Percentiles rank a stretch among this genome's conserved stretches.
phyloP scores from a whole-genome alignment of 1,140 invertebrate species.

The Heliothis virescens region DNA sequence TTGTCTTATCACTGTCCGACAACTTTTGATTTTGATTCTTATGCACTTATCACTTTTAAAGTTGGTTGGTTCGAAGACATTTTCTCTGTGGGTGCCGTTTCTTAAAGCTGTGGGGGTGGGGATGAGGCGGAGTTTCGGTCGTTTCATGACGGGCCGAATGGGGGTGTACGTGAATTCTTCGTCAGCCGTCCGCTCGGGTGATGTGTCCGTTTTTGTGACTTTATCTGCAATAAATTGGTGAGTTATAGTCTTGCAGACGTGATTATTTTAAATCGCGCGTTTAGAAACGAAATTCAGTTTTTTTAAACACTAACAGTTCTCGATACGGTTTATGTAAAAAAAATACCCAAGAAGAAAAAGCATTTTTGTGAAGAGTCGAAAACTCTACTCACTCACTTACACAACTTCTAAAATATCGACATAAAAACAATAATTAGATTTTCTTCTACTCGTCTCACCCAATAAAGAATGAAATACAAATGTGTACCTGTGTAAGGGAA shows the following conservation, averaged over 20 bases:
- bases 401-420: too few relatives aligned
- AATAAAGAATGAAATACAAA: too few relatives aligned
- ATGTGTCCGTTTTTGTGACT: conserved; percentile 49
- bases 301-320: too few relatives aligned
- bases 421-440: too few relatives aligned
- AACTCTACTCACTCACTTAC: too few relatives aligned
- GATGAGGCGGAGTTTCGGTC: conserved; percentile 68
- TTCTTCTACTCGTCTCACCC: too few relatives aligned
- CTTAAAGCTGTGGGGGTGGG: conserved; percentile 46
- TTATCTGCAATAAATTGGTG: conserved; percentile 55
- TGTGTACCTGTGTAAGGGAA: conserved; percentile 68
- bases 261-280: too few relatives aligned
- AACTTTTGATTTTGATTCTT: conserved; percentile 73
- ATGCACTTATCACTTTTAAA: conserved; percentile 61
- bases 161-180: conserved; percentile 70
- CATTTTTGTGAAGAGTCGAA: too few relatives aligned
- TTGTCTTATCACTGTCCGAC: conserved; percentile 56
- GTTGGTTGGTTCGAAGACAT: conserved; percentile 68
- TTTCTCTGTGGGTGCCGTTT: conserved; percentile 59
- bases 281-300: too few relatives aligned
- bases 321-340: too few relatives aligned
- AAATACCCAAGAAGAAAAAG: too few relatives aligned
- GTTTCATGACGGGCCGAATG: conserved; percentile 58
- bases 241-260: too few relatives aligned
- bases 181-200: conserved; percentile 60